Evolutionary conservation across 2,888 invertebrate genomes (phyloP), one percentile per base, ranked within the genome.

Genomic region (Patella pellucida): DNA sequence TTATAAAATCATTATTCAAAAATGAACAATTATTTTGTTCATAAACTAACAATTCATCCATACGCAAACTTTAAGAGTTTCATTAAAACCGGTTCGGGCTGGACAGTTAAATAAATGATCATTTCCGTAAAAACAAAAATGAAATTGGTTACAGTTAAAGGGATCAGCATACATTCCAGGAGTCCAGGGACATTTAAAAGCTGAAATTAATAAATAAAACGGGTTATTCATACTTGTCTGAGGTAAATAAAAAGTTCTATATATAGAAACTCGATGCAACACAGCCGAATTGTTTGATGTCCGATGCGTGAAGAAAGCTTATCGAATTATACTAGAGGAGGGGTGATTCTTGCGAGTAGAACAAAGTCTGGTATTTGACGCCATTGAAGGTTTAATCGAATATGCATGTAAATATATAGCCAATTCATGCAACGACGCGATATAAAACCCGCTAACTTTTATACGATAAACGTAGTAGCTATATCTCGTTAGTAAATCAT

Each of bases 131-230:
- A 71, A 50, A 23, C 74, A 74, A 19, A 69, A 52, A 50, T 74
- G 67, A 71, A 71, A 74, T 41, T 31, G 27, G 15, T n/a, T 62
- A 51, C 74, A 74, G 19, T 54, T 52, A 19, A 51, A 16, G 23
- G 74, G 74, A 51, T 74, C 70, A 16, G 54, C 11, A 50, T 50
- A 50, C 15, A 70, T 51, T 3, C 62, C 71, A 5, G 14, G 16
- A 14, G 31, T n/a, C 7, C 7, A 7, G 23, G 50, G 51, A 27
- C 74, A 74, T 50, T 56, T 62, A 16, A 68, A 68, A 14, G 5
- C 74, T 74, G 74, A 31, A 69, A 74, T 11, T 69, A 19, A 74
- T 19, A 16, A 19, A 54, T 16, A 16, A 54, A n/a, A 16, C 54
- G n/a, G 54, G 41, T 41, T 41, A 41, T 41, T n/a, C n/a, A 54